Percentiles rank a stretch among this genome's conserved stretches.
Evolutionary conservation across 1,140 invertebrate species (phyloP).

Genomic region (Drosophila pallidifrons): DNA sequence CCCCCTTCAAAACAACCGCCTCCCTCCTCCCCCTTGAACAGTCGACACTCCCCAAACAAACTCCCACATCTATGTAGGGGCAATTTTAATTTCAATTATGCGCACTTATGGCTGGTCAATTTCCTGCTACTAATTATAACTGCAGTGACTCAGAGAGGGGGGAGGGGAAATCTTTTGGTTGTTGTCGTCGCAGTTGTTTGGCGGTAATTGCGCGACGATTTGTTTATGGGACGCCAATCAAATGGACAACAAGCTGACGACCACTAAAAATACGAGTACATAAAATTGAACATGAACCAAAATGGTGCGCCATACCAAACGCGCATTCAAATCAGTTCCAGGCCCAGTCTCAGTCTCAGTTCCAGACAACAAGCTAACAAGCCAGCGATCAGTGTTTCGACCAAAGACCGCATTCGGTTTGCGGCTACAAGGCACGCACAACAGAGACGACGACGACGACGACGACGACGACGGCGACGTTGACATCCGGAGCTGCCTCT

Average conservation of each 20-base stretch:
- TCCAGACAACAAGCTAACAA: slow-evolving; percentile 53
- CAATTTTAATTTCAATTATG: slow-evolving; percentile 46
- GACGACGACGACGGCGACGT: too few species aligned
- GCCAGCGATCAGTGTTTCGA: slow-evolving; percentile 32
- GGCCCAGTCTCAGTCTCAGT: not conserved
- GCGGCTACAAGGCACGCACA: slow-evolving; percentile 70
- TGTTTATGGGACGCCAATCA: slow-evolving; percentile 73
- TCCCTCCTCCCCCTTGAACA: too few species aligned
- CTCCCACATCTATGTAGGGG: slow-evolving; percentile 4
- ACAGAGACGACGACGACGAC: slow-evolving; percentile 37
- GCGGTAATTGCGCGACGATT: slow-evolving; percentile 68
- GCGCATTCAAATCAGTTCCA: slow-evolving; percentile 72
- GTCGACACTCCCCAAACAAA: not conserved
- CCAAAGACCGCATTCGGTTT: slow-evolving; percentile 38
- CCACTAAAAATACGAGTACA: slow-evolving; percentile 36
- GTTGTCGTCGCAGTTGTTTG: slow-evolving; percentile 48
- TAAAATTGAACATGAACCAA: slow-evolving; percentile 47
- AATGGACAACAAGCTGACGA: slow-evolving; percentile 49
- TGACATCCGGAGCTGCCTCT: slow-evolving; percentile 69
- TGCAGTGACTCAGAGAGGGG: not conserved
- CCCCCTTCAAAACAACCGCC: not conserved
- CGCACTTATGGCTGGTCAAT: slow-evolving; percentile 40
- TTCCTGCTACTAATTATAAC: slow-evolving; percentile 47
- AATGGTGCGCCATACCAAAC: slow-evolving; percentile 63
- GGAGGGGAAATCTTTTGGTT: slow-evolving; percentile 8